These are phyloP conservation scores for Saimiri boliviensis DNA, from an alignment of 2,113 vertebrate genomes.

Conservation along the genomic window DNA sequence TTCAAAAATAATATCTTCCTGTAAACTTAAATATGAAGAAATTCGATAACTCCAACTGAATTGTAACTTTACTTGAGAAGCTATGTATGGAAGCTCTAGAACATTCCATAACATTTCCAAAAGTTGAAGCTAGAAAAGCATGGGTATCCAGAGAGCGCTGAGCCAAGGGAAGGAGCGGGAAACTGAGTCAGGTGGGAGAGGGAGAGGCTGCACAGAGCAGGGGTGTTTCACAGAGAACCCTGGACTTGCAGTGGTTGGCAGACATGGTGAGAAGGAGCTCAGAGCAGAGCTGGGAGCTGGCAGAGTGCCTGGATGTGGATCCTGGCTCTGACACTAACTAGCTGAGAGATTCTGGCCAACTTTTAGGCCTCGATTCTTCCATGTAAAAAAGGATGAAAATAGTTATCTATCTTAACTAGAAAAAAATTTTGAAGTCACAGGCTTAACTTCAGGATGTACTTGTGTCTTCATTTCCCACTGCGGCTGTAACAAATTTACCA, in stretches of 20 bases:
- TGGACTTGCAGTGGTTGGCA: not conserved
- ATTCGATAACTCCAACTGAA: conserved; percentile 17
- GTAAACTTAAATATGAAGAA: conserved; percentile 39
- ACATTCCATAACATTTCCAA: not conserved
- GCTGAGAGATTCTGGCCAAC: not conserved
- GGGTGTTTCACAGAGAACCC: not conserved
- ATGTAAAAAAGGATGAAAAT: not conserved
- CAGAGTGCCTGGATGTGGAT: not conserved
- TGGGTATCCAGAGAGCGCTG: not conserved
- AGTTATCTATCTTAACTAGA: not conserved
- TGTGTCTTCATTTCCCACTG: not conserved
- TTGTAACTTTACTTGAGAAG: not conserved
- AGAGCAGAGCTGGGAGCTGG: not conserved
- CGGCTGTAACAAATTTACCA: not conserved
- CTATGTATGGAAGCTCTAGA: not conserved
- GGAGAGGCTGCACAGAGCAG: not conserved
- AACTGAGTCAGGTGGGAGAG: not conserved
- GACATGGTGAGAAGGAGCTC: not conserved
- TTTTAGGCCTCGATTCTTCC: not conserved
- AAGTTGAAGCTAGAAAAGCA: not conserved
- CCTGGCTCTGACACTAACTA: not conserved
- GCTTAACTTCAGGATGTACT: not conserved
- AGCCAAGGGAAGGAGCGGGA: not conserved
- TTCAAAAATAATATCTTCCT: conserved; percentile 14
- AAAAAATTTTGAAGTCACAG: not conserved